Percentiles rank a stretch among this genome's conserved stretches.
phyloP scores from a whole-genome alignment of 2,797 vertebrate species.

The Pantherophis alleghaniensis region DNA sequence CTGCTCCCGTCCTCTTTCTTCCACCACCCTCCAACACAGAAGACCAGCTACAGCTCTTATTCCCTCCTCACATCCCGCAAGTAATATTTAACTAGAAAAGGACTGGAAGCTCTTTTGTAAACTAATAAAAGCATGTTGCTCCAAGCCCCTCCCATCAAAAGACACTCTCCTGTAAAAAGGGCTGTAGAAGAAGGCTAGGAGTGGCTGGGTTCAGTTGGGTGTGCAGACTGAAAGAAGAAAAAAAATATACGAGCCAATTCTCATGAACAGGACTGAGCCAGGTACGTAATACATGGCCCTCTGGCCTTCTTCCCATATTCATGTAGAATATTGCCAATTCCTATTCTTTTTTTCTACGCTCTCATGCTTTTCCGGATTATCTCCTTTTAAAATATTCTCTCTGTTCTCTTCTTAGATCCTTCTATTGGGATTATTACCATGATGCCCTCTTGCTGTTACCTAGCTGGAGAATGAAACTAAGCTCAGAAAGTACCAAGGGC shows the following conservation, averaged over 20 bases:
- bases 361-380: background rate
- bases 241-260: background rate
- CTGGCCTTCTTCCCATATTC: background rate
- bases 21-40: background rate
- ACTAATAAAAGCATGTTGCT: background rate
- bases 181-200: background rate
- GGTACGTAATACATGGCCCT: background rate
- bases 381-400: background rate
- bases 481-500: background rate
- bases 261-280: background rate
- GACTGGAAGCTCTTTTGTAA: background rate
- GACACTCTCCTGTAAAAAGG: background rate
- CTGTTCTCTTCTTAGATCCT: background rate
- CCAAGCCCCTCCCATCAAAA: background rate
- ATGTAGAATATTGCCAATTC: background rate
- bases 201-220: background rate
- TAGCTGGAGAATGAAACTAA: background rate
- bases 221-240: background rate
- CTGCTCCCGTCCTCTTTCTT: background rate
- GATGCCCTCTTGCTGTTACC: background rate
- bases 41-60: background rate
- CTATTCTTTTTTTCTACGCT: background rate
- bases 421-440: background rate
- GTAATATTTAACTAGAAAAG: background rate
- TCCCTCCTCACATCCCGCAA: background rate